A percentile compares a stretch with the other conserved stretches of the same genome.
These are phyloP conservation scores for Enteromius afrohamiltoni DNA, from an alignment of 2,797 vertebrate species.

Conservation along the genomic window DNA sequence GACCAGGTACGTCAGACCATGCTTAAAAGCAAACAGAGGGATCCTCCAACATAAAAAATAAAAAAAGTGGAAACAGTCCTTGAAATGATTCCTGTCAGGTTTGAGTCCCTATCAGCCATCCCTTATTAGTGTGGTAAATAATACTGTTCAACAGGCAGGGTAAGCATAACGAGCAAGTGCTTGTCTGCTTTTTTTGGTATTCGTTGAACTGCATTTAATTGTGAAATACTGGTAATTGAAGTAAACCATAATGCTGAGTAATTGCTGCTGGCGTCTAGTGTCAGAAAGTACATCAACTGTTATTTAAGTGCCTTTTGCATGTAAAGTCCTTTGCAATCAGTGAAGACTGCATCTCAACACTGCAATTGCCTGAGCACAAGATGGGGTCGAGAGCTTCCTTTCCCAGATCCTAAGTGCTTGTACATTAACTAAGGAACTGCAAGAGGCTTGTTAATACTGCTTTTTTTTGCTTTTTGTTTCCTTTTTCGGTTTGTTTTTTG, in stretches of 20 bases:
- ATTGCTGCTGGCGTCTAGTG: slow-evolving; percentile 61
- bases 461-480: slow-evolving; percentile 52
- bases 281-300: slow-evolving; percentile 57
- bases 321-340: slow-evolving; percentile 57
- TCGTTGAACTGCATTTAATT: slow-evolving; percentile 46
- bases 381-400: slow-evolving; percentile 63
- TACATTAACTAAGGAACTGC: slow-evolving; percentile 70
- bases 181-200: slow-evolving; percentile 58
- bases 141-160: slow-evolving; percentile 30
- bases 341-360: slow-evolving; percentile 71
- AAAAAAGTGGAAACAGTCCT: slow-evolving; percentile 67
- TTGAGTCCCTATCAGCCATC: slow-evolving; percentile 33
- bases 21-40: slow-evolving; percentile 65
- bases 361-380: slow-evolving; percentile 71
- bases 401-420: slow-evolving; percentile 73
- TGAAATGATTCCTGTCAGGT: slow-evolving; percentile 8
- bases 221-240: slow-evolving; percentile 45
- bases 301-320: slow-evolving; percentile 69
- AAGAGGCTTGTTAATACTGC: slow-evolving; percentile 72
- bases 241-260: slow-evolving; percentile 43
- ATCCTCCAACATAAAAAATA: slow-evolving; percentile 66
- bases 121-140: slow-evolving; percentile 42
- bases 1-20: slow-evolving; percentile 58
- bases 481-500: slow-evolving; percentile 65
- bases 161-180: slow-evolving; percentile 49